phyloP scores from a whole-genome alignment of 2,113 vertebrate genomes.

The Tragelaphus imberbis region DNA sequence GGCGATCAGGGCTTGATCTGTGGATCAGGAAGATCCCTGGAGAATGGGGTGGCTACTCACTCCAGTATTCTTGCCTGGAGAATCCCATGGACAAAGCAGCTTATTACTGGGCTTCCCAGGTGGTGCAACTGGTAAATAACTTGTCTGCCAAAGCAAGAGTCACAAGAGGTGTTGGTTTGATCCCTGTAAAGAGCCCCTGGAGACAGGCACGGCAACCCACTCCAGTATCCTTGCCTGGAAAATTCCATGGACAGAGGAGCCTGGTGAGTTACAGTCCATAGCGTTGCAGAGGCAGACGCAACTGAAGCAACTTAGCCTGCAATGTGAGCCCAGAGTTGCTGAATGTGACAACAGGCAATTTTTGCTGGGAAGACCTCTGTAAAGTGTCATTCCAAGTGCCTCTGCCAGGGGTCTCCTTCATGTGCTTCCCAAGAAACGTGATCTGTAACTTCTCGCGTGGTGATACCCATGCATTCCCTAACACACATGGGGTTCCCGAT shows the following conservation, averaged over 20 bases:
- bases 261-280: not conserved
- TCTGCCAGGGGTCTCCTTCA: not conserved
- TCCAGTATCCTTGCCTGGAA: not conserved
- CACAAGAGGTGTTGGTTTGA: not conserved
- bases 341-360: not conserved
- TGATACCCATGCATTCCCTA: too few species aligned
- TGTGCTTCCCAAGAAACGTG: not conserved
- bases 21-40: not conserved
- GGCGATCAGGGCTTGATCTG: not conserved
- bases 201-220: not conserved
- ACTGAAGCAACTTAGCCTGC: not conserved
- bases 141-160: not conserved
- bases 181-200: not conserved
- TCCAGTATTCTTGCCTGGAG: not conserved
- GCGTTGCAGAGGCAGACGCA: not conserved
- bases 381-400: not conserved
- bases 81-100: not conserved
- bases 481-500: accelerated
- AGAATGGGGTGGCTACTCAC: not conserved
- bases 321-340: not conserved
- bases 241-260: not conserved
- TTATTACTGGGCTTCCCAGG: not conserved
- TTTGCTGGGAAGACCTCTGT: not conserved
- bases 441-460: not conserved
- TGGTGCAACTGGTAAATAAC: not conserved